Conservation (phyloP, 2,888 invertebrate species). For the Lymantria dispar region DNA sequence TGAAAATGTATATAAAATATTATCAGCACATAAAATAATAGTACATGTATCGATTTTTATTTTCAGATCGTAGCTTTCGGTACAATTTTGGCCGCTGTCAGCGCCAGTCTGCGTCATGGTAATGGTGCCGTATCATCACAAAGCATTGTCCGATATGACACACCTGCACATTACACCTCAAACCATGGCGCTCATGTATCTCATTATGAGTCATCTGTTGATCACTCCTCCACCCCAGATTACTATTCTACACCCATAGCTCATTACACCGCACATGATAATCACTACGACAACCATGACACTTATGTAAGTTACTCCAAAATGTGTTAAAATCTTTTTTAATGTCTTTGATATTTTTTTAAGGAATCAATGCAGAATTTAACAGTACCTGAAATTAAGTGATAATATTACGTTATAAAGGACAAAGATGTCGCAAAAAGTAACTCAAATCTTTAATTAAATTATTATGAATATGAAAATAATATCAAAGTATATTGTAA, state of each 20-base stretch:
- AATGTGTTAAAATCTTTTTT: neutral
- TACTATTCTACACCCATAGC: conserved; percentile 10
- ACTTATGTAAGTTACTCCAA: conserved; percentile 28
- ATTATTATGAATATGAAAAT: too few species aligned
- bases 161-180: conserved; percentile 36
- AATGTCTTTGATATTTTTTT: too few species aligned
- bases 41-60: too few species aligned
- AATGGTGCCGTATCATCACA: conserved; percentile 55
- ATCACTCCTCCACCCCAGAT: conserved; percentile 7
- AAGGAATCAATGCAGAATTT: too few species aligned
- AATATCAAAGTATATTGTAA: too few species aligned
- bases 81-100: conserved; percentile 64
- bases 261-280: conserved; percentile 27
- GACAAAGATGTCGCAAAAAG: too few species aligned
- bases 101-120: conserved; percentile 65
- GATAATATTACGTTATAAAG: too few species aligned
- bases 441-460: too few species aligned
- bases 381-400: too few species aligned
- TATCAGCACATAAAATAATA: too few species aligned
- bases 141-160: conserved; percentile 59
- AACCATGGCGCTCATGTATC: conserved; percentile 18
- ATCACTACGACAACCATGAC: conserved; percentile 34
- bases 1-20: too few species aligned
- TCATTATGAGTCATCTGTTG: conserved; percentile 24
- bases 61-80: conserved; percentile 64